These are phyloP conservation scores for Micromys minutus DNA, from an alignment of 2,113 vertebrate species.

Conservation along the genomic window DNA sequence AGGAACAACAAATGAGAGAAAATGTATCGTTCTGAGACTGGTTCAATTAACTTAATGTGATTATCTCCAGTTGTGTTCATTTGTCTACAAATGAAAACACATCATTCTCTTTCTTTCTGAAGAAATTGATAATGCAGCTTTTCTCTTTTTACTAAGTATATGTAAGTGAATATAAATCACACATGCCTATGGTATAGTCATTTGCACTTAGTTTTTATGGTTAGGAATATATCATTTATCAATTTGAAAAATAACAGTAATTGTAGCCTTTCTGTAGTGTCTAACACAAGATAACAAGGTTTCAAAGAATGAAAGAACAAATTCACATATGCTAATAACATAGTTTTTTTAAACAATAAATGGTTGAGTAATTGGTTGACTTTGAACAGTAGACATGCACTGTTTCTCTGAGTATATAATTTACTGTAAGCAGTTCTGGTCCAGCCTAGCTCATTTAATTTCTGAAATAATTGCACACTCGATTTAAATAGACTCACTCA, in stretches of 20 bases:
- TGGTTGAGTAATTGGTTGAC: not conserved
- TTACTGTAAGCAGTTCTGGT: not conserved
- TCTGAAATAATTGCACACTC: not conserved
- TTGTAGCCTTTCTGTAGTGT: not conserved
- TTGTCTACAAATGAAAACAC: not conserved
- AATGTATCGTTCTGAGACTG: not conserved
- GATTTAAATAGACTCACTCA: not conserved
- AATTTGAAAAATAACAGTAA: not conserved
- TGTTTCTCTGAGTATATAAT: not conserved
- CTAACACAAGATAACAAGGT: not conserved
- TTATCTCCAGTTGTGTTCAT: not conserved
- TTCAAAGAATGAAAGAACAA: not conserved
- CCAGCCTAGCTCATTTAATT: not conserved
- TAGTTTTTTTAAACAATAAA: not conserved
- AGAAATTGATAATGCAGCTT: not conserved
- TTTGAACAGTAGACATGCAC: not conserved
- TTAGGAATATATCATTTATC: not conserved
- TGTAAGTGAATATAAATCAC: constrained; percentile 18
- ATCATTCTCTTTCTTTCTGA: not conserved
- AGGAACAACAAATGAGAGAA: not conserved
- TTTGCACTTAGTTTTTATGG: not conserved
- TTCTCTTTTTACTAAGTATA: not conserved
- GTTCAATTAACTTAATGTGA: not conserved
- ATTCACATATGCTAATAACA: not conserved
- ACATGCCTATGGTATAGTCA: not conserved